Base-by-base conservation (phyloP, 1,140 invertebrate species). In the Drosophila malerkotliana region DNA sequence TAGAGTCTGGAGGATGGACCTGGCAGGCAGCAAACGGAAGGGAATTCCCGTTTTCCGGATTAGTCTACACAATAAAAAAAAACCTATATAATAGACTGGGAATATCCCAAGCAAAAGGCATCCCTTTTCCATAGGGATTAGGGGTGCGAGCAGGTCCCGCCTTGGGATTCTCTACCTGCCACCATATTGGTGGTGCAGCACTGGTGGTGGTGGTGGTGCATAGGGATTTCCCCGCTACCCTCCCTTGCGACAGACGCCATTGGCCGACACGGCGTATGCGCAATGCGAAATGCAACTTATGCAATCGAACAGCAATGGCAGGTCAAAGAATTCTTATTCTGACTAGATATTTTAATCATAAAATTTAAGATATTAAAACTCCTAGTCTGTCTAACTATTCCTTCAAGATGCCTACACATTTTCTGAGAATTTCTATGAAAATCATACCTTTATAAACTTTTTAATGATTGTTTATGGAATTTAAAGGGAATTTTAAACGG, bases 1-100 rank as follows among this genome's bases (percentile, higher is more conserved):
- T 39, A 53, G 56, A 69, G 67, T 64, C 67, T 69, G 79, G 79
- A 56, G 75, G 63, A 24, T 21, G 53, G 53, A 75, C 83, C 79
- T 18, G 83, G 34, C 56, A 45, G 39, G 51, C 75, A 30, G 18
- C 58, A 24, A 69, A 48, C 83, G 79, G 79, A 89, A 89, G 83
- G 83, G 83, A 88, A 88, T 88, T 88, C 83, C 83, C 83, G 58
- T 67, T 83, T 83, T 88, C 84, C 83, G 84, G 83, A 88, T 88
- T 88, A 88, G 66, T 51, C 75, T 47, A 61, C 61, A 56, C 59
- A 82, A 57, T 5, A 61, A 49, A n/a, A 54, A 32, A 24, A 49
- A 49, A 47, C 2, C n/a, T 8, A 18, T 7, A 44, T 44, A 47
- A 47, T 24, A 47, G 44, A 18, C 15, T 15, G 41, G n/a, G 41